These are phyloP conservation scores for Hydropsyche tenuis DNA, from an alignment of 1,140 invertebrate genomes.

Conservation along the genomic window DNA sequence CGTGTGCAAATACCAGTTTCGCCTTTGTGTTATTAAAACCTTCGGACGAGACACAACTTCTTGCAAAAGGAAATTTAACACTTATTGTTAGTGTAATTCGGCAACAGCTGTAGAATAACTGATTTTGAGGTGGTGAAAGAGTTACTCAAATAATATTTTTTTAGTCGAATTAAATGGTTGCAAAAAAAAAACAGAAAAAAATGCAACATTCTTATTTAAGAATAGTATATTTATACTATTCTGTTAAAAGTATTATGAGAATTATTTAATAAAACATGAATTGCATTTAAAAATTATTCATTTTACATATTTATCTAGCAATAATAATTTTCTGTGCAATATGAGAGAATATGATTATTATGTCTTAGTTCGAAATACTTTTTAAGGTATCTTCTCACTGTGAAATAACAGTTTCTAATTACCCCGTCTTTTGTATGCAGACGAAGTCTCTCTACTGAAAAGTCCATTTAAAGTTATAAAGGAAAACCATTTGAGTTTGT, in stretches of 20 bases:
- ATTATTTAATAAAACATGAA: too few species aligned
- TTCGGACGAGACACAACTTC: neutral
- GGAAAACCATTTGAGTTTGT: slow-evolving; percentile 19
- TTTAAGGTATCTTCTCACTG: slow-evolving; percentile 11
- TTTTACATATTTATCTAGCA: too few species aligned
- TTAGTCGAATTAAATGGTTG: too few species aligned
- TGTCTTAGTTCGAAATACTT: neutral
- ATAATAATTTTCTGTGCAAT: too few species aligned
- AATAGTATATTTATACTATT: too few species aligned
- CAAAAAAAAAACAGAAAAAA: too few species aligned
- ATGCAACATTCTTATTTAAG: neutral
- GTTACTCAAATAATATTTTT: too few species aligned
- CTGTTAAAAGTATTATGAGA: too few species aligned
- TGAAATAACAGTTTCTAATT: slow-evolving; percentile 28
- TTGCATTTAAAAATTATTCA: too few species aligned
- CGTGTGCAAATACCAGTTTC: slow-evolving; percentile 2
- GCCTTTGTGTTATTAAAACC: neutral
- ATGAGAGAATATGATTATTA: neutral
- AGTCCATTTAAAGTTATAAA: slow-evolving; percentile 28
- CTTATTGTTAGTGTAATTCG: neutral
- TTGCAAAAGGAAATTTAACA: neutral
- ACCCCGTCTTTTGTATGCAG: slow-evolving; percentile 22
- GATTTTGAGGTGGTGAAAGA: neutral
- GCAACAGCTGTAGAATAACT: neutral
- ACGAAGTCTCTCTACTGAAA: slow-evolving; percentile 21